phyloP scores from a whole-genome alignment of 1,140 invertebrate genomes.

The Lasioglossum baleicum region DNA sequence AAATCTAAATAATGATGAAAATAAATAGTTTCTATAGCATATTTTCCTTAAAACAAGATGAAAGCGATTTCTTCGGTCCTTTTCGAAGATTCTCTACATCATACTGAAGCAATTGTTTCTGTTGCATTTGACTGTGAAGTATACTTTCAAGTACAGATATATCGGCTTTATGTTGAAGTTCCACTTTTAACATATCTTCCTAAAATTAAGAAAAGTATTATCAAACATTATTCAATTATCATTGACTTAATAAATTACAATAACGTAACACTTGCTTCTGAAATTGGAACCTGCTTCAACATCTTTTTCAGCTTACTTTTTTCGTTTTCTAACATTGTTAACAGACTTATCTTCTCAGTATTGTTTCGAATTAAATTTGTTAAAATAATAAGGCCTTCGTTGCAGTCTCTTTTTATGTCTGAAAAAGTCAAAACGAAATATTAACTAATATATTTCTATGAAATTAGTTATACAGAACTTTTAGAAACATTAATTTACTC shows the following conservation, averaged over 20 bases:
- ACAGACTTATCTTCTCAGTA: slow-evolving; percentile 81
- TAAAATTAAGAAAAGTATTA: slow-evolving; percentile 42
- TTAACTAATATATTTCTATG: background rate
- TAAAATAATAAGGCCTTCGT: slow-evolving; percentile 72
- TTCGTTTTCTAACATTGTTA: slow-evolving; percentile 81
- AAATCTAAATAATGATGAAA: no score
- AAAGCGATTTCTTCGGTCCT: slow-evolving; percentile 47
- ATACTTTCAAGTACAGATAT: slow-evolving; percentile 62
- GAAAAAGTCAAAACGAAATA: slow-evolving; percentile 18
- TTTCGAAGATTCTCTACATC: slow-evolving; percentile 69
- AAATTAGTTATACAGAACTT: slow-evolving; percentile 12
- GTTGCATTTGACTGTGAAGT: slow-evolving; percentile 62
- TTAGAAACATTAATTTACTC: slow-evolving; percentile 45
- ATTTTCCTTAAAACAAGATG: slow-evolving; percentile 11
- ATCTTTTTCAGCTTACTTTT: slow-evolving; percentile 77
- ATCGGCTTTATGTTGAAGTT: slow-evolving; percentile 61
- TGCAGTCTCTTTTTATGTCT: slow-evolving; percentile 70
- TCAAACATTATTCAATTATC: slow-evolving; percentile 5
- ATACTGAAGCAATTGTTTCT: slow-evolving; percentile 63
- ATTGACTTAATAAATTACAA: background rate
- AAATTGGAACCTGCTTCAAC: slow-evolving; percentile 62
- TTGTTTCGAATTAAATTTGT: slow-evolving; percentile 79
- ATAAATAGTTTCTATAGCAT: background rate
- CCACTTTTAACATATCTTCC: slow-evolving; percentile 61
- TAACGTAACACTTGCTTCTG: slow-evolving; percentile 59